Base-by-base conservation (phyloP, 2,113 vertebrate genomes). In the Tetraodon nigroviridis region DNA sequence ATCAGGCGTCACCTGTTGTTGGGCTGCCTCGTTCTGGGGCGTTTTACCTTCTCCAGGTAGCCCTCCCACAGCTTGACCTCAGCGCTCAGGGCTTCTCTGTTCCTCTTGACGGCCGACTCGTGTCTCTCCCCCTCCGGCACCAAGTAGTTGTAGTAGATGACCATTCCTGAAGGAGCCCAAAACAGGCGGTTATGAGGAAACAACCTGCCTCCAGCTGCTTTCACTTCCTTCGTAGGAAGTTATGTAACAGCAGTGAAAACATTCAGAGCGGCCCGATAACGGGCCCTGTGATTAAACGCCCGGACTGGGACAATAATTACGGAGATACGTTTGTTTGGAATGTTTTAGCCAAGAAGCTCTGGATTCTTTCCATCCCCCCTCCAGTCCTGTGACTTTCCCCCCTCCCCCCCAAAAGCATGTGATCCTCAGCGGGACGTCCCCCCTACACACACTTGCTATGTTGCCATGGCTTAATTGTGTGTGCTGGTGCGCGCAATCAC, bases 41-140 rank as follows among this genome's bases (percentile, higher is more conserved):
- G 27, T 15, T 2, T 56, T 63, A 89, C 89, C 84, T 87, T 84
- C 51, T 71, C 5, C 61, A 91, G 18, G 69, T 92, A 84, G n/a
- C 73, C 69, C 47, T 92, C 89, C 90, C 90, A 92, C 24, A 90
- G 57, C 40, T 82, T 72, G 24, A 90, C 0, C 55, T 92, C 90
- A 1, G 40, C 6, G 0, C 1, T 20, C 51, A 90, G 59, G 2
- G 27, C 54, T 20, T 89, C 84, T 17, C 4, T 64, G 68, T 89
- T 82, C 58, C 90, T 85, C 64, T 87, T 49, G 19, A 84, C 0
- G 4, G 90, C 82, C 6, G 84, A 82, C 13, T 91, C 87, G 1
- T 85, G 87, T 19, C 85, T 79, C 87, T 92, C 90, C 2, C 5
- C 78, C 47, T 90, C 89, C 0, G 90, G 90, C 14, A 89, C 62